phyloP scores from a whole-genome alignment of 2,888 invertebrate species.

The Eupsilia transversa region DNA sequence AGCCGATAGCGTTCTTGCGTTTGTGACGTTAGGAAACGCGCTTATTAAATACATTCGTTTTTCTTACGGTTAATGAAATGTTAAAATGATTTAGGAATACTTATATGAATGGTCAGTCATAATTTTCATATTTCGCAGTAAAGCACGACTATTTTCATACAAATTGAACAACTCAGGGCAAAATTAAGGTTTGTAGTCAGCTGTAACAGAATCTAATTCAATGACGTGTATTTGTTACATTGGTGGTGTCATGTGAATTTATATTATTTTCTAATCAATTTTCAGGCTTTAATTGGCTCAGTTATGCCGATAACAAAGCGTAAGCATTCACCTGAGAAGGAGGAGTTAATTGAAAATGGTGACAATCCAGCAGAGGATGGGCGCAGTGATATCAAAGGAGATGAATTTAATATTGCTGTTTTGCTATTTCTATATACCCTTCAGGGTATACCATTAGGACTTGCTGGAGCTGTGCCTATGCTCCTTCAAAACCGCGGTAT shows the following conservation, averaged over 20 bases:
- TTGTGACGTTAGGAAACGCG: slow-evolving; percentile 18
- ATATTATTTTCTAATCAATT: slow-evolving; percentile 56
- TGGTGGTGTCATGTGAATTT: slow-evolving; percentile 66
- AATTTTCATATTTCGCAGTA: slow-evolving; percentile 19
- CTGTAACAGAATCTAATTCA: slow-evolving; percentile 60
- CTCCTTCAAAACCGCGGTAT: slow-evolving; percentile 97
- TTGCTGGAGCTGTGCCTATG: slow-evolving; percentile 98
- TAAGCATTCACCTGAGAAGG: slow-evolving; percentile 82
- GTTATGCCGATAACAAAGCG: slow-evolving; percentile 87
- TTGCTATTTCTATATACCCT: slow-evolving; percentile 97
- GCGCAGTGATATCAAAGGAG: slow-evolving; percentile 92
- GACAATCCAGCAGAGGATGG: slow-evolving; percentile 73
- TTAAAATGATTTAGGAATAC: slow-evolving; percentile 15
- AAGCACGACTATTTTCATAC: slow-evolving; percentile 22
- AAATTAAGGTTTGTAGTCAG: slow-evolving; percentile 82
- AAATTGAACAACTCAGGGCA: slow-evolving; percentile 62
- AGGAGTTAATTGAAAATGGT: slow-evolving; percentile 86
- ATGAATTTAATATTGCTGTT: slow-evolving; percentile 95
- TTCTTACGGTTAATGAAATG: slow-evolving; percentile 14
- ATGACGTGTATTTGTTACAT: slow-evolving; percentile 83
- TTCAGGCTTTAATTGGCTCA: slow-evolving; percentile 80
- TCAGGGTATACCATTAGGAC: slow-evolving; percentile 98
- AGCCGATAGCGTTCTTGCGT: neutral
- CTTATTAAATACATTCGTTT: slow-evolving; percentile 7
- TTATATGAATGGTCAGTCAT: slow-evolving; percentile 54